Evolutionary conservation across 2,113 vertebrate species (phyloP).

Genomic region (Synchiropus splendidus): DNA sequence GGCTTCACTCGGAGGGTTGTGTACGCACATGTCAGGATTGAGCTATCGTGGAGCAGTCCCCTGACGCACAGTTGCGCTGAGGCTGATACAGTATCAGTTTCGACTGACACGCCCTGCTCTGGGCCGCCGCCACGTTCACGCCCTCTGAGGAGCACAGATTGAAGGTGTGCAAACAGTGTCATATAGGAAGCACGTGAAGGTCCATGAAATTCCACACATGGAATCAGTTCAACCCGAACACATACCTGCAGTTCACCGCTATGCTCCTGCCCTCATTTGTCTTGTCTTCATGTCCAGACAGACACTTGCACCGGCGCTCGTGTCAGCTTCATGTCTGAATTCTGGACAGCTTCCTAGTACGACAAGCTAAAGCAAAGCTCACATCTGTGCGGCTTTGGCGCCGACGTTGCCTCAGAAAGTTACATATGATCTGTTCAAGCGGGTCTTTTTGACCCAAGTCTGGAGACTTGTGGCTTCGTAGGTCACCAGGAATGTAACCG

Average conservation of each 20-base stretch:
- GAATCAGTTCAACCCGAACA: constrained; percentile 6
- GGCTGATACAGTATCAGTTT: constrained; percentile 17
- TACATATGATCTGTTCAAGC: no score
- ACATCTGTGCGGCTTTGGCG: no score
- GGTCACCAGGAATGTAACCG: constrained; percentile 7
- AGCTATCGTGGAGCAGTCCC: constrained; percentile 10
- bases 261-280: not conserved
- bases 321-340: constrained; percentile 17
- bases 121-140: constrained; percentile 1
- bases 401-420: no score
- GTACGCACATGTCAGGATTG: constrained; percentile 36
- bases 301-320: constrained; percentile 1
- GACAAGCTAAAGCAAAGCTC: constrained; percentile 26
- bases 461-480: no score
- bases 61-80: no score
- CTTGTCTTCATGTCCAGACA: not conserved
- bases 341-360: constrained; percentile 25
- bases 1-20: no score
- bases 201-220: constrained; percentile 9
- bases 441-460: no score
- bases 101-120: constrained; percentile 18
- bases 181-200: not conserved
- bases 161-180: constrained; percentile 5
- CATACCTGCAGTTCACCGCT: not conserved
- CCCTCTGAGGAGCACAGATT: constrained; percentile 5